Conservation (phyloP, 2,888 invertebrate genomes). For the Halocaridina rubra region DNA sequence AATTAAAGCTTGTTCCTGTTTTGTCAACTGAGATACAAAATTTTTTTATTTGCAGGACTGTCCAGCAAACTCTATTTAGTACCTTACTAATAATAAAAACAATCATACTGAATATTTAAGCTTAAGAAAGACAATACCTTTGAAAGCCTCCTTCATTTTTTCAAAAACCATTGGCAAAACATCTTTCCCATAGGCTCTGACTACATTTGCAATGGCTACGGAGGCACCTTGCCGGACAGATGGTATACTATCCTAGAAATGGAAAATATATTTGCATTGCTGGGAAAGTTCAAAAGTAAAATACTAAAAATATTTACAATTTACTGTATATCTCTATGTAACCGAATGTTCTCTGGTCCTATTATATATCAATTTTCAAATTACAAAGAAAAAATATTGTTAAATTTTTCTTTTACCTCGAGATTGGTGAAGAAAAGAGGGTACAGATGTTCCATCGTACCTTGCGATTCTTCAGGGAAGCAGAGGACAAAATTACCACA, state of each 20-base stretch:
- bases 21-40: no score
- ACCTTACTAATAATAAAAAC: no score
- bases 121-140: no score
- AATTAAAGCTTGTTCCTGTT: no score
- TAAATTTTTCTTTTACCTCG: slow-evolving; percentile 15
- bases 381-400: neutral
- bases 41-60: no score
- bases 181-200: slow-evolving; percentile 68
- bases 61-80: no score
- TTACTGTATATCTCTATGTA: no score
- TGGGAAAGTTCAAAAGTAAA: no score
- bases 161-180: slow-evolving; percentile 67
- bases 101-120: no score
- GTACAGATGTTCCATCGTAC: slow-evolving; percentile 68
- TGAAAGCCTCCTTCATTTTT: slow-evolving; percentile 68
- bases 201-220: slow-evolving; percentile 70
- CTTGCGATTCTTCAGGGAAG: slow-evolving; percentile 71
- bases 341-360: no score
- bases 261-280: neutral
- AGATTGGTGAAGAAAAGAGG: slow-evolving; percentile 69
- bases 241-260: slow-evolving; percentile 71
- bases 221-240: slow-evolving; percentile 74
- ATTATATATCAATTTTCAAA: no score
- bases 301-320: no score
- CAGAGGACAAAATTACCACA: slow-evolving; percentile 72